Evolutionary conservation across 2,797 vertebrate genomes (phyloP).

Genomic region (Ciconia nigra): DNA sequence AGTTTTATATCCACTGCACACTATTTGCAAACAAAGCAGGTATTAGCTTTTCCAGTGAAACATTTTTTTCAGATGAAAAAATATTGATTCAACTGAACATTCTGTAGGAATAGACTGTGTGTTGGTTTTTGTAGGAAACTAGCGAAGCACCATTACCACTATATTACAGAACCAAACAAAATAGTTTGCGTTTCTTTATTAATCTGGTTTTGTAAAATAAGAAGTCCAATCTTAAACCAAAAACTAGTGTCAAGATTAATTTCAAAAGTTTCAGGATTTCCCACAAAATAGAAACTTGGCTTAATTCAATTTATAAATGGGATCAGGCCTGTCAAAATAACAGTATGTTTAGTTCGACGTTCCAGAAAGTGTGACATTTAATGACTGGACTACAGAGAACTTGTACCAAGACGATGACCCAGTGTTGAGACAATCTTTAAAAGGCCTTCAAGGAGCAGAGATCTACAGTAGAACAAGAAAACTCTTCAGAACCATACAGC

Average conservation of each 20-base stretch:
- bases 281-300: background rate
- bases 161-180: background rate
- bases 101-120: background rate
- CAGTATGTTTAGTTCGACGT: background rate
- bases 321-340: background rate
- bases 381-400: background rate
- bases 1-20: background rate
- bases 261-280: background rate
- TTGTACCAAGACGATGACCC: background rate
- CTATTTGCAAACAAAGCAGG: constrained; percentile 25
- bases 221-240: background rate
- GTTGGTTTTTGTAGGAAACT: background rate
- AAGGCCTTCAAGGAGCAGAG: background rate
- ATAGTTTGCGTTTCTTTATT: background rate
- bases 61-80: background rate
- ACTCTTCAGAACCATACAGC: background rate
- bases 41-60: background rate
- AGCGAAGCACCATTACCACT: background rate
- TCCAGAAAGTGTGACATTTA: background rate
- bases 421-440: background rate
- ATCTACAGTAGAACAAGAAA: background rate
- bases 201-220: background rate
- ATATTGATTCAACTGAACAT: background rate
- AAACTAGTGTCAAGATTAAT: background rate
- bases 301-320: background rate